Conservation (phyloP, 2,113 vertebrate species). For the Gobio gobio region DNA sequence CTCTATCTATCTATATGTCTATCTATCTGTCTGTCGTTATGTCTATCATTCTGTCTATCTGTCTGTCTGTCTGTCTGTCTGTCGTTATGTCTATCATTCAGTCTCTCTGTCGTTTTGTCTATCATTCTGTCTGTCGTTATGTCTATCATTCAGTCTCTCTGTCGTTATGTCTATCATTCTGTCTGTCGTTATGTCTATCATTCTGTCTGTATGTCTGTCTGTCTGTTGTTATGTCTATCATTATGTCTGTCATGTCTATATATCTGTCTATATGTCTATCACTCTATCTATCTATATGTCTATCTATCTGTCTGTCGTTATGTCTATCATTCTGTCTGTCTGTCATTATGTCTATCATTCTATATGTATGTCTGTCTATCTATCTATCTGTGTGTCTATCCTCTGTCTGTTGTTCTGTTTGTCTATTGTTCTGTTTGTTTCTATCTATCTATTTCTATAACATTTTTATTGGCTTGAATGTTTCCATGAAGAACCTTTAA, state of each 20-base stretch:
- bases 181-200: too few species aligned
- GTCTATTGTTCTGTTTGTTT: too few species aligned
- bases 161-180: too few species aligned
- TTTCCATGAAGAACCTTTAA: too few species aligned
- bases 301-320: not conserved
- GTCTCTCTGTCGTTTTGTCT: not conserved
- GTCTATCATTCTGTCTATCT: not conserved
- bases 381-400: not conserved
- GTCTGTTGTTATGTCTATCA: not conserved
- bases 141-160: not conserved
- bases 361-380: too few species aligned
- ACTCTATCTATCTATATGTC: too few species aligned
- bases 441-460: too few species aligned
- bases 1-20: not conserved
- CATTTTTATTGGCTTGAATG: not conserved
- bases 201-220: too few species aligned
- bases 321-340: too few species aligned
- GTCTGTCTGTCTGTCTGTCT: not conserved
- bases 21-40: not conserved
- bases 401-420: not conserved
- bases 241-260: not conserved
- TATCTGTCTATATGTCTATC: too few species aligned
- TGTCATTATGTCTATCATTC: not conserved
- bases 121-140: not conserved
- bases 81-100: conserved; percentile 25